Conservation (phyloP, 2,113 vertebrate species). For the Ceuthmochares aereus region DNA sequence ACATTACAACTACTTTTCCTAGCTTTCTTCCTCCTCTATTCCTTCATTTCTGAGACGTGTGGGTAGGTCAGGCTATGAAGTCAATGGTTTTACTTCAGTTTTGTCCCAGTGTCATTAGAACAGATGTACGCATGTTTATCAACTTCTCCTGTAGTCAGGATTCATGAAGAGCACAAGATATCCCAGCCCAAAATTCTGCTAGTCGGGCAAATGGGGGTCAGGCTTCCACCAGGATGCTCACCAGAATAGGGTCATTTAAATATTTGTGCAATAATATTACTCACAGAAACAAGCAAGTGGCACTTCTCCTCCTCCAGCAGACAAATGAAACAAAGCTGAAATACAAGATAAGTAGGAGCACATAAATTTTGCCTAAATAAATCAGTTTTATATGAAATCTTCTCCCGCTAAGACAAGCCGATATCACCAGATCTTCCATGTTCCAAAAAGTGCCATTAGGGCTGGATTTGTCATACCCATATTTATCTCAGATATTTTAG, state of each 20-base stretch:
- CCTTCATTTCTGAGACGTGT: neutral
- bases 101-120: neutral
- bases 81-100: neutral
- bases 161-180: neutral
- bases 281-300: neutral
- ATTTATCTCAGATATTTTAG: neutral
- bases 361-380: neutral
- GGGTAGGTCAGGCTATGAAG: neutral
- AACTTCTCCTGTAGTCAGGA: neutral
- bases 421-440: neutral
- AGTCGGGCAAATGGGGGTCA: neutral
- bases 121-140: neutral
- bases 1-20: neutral
- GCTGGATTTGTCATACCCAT: neutral
- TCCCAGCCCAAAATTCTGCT: neutral
- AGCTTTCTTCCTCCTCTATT: neutral
- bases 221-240: neutral
- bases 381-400: neutral
- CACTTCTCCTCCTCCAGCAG: neutral
- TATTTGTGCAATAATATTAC: neutral
- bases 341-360: neutral
- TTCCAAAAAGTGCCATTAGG: neutral
- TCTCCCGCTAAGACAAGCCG: neutral
- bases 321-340: neutral
- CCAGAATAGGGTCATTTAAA: neutral